Conservation (phyloP, 1,140 invertebrate species). For the Callitettix versicolor region DNA sequence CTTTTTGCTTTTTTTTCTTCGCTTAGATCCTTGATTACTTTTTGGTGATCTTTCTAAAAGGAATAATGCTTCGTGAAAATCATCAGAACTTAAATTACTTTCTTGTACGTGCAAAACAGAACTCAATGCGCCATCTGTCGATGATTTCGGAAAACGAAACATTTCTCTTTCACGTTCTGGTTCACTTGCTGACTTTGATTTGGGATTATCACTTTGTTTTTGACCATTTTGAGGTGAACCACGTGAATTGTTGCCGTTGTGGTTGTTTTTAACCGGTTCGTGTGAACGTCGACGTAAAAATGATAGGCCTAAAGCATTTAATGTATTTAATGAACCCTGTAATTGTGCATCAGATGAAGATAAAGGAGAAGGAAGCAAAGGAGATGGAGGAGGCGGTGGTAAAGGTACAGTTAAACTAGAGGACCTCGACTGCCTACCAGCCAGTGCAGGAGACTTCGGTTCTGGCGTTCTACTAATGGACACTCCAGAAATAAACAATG, state of each 20-base stretch:
- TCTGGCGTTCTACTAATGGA: constrained; percentile 45
- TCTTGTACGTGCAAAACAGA: constrained; percentile 48
- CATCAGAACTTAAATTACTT: constrained; percentile 46
- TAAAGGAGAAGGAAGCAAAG: constrained; percentile 11
- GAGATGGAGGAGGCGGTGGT: constrained; percentile 31
- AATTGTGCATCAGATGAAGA: constrained; percentile 8
- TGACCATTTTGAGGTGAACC: not conserved
- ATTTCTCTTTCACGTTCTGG: constrained; percentile 40
- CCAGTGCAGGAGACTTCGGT: constrained; percentile 35
- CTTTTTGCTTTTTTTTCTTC: constrained; percentile 10
- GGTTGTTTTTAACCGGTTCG: not conserved
- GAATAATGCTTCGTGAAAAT: constrained; percentile 49
- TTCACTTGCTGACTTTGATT: constrained; percentile 35
- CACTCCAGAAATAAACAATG: constrained; percentile 47
- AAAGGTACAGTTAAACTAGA: constrained; percentile 38
- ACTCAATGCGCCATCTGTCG: constrained; percentile 44
- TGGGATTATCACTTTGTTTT: constrained; percentile 31
- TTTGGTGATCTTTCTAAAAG: constrained; percentile 42
- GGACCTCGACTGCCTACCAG: constrained; percentile 36
- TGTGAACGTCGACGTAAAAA: constrained; percentile 8
- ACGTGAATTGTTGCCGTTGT: not conserved
- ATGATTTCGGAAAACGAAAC: constrained; percentile 45
- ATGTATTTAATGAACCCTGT: constrained; percentile 1
- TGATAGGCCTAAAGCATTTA: constrained; percentile 8
- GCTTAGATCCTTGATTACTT: constrained; percentile 18